These are phyloP conservation scores for Bos taurus DNA, from an alignment of 2,113 vertebrate genomes.

Conservation along the genomic window DNA sequence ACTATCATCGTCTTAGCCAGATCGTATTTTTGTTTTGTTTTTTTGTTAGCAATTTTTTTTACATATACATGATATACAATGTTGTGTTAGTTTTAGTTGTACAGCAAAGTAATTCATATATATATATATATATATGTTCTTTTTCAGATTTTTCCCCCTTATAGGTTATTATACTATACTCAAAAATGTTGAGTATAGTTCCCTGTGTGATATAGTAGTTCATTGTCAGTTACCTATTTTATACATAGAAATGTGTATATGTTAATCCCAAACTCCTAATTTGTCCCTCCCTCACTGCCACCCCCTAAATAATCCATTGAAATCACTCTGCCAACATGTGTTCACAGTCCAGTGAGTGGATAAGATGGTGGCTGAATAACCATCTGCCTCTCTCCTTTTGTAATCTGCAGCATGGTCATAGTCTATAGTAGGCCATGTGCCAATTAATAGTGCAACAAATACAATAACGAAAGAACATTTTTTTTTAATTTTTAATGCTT, in stretches of 20 bases:
- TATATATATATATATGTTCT: not conserved
- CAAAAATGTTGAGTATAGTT: not conserved
- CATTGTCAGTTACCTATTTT: not conserved
- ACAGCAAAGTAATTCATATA: not conserved
- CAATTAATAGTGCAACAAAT: not conserved
- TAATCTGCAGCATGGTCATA: not conserved
- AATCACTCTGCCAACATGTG: not conserved
- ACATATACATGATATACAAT: not conserved
- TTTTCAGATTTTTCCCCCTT: not conserved
- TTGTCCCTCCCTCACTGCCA: not conserved
- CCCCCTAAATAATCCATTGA: not conserved
- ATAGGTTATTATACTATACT: not conserved
- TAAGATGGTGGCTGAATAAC: rapidly evolving
- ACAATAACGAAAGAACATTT: not conserved
- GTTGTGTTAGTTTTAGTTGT: not conserved
- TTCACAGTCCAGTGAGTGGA: too few species aligned
- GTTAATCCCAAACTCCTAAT: not conserved
- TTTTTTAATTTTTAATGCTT: not conserved
- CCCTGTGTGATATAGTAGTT: not conserved
- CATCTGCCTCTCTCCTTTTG: not conserved
- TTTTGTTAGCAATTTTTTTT: not conserved
- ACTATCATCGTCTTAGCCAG: not conserved
- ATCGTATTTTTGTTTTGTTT: not conserved
- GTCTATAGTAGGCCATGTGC: not conserved
- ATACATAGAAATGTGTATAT: not conserved